Conservation (phyloP, 2,888 invertebrate genomes). For the Pseudanteris insignis region DNA sequence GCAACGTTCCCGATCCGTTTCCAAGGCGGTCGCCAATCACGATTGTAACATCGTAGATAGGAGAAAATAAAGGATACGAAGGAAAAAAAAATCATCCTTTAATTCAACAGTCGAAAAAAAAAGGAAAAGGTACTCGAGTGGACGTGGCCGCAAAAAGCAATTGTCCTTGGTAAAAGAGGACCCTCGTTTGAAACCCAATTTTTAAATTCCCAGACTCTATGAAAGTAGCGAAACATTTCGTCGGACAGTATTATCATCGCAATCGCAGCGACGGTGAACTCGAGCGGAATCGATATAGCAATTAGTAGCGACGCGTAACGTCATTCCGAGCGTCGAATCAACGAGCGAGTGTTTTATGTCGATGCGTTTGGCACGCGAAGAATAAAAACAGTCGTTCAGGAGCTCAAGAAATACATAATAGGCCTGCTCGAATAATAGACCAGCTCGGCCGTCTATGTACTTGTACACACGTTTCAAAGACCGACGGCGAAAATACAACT, state of each 20-base stretch:
- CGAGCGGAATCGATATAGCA: conserved; percentile 42
- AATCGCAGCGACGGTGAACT: conserved; percentile 35
- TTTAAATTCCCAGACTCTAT: conserved; percentile 4
- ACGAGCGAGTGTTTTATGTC: conserved; percentile 34
- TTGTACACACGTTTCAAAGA: conserved; percentile 11
- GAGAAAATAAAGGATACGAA: too few species aligned
- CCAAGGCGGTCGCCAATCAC: too few species aligned
- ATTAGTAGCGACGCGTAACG: conserved; percentile 49
- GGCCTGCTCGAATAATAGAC: conserved; percentile 44
- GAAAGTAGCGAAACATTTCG: conserved; percentile 41
- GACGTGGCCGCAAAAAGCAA: background rate
- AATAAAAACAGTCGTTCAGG: conserved; percentile 53
- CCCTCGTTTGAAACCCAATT: background rate
- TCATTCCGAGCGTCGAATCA: conserved; percentile 43
- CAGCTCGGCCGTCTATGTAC: conserved; percentile 25
- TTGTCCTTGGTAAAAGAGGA: conserved; percentile 1
- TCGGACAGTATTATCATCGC: conserved; percentile 40
- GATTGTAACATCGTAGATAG: too few species aligned
- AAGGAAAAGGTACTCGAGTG: background rate
- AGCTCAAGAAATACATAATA: conserved; percentile 56
- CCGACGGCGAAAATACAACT: conserved; percentile 25
- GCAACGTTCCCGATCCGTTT: too few species aligned
- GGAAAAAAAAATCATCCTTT: conserved; percentile 8
- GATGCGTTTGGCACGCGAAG: conserved; percentile 47
- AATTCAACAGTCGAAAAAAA: conserved; percentile 11